Evolutionary conservation across 2,113 vertebrate species (phyloP), one percentile per base, ranked within the genome.

Genomic region (Brachyhypopomus occidentalis): DNA sequence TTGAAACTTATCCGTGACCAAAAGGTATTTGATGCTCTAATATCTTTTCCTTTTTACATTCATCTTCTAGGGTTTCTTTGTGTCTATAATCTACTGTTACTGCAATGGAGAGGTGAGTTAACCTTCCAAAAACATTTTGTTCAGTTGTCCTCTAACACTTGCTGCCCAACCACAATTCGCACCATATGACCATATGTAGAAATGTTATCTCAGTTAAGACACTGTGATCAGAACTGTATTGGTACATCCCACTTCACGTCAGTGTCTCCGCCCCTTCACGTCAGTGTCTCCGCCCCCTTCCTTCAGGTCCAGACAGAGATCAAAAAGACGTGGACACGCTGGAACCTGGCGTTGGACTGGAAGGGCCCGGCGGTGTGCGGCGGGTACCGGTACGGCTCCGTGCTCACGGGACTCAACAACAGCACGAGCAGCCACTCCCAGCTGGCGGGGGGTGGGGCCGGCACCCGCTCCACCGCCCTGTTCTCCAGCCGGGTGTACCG

Each of bases 71-170:
- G 96, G 96, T 11, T 97, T 97, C 86, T 97, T 97, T 87, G 96
- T 97, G 80, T 96, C 96, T 5, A 93, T 97, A 62, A 95, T 97
- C 85, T 97, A 97, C 74, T 97, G 96, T 84, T 97, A 94, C 89
- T 97, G 96, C 88, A 96, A 97, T 8, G 95, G 95, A 84, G 96
- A 97, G 94, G 96, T 97, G 88, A 93, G 95, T 89, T n/a, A 2
- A 22, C 12, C 19, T 8, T 17, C 20, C 58, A 56, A 56, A 16
- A 30, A 16, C 22, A n/a, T n/a, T 11, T 12, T 52, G 3, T 14
- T 52, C 8, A 48, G 41, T 48, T n/a, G n/a, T 5, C 41, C 41
- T 48, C 9, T 48, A 48, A 48, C 5, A 11, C 11, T 52, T 52
- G 7, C 45, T 52, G 45, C 12, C 45, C 45, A 52, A 14, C 45